phyloP scores from a whole-genome alignment of 2,113 vertebrate genomes.

The Pterocles gutturalis region DNA sequence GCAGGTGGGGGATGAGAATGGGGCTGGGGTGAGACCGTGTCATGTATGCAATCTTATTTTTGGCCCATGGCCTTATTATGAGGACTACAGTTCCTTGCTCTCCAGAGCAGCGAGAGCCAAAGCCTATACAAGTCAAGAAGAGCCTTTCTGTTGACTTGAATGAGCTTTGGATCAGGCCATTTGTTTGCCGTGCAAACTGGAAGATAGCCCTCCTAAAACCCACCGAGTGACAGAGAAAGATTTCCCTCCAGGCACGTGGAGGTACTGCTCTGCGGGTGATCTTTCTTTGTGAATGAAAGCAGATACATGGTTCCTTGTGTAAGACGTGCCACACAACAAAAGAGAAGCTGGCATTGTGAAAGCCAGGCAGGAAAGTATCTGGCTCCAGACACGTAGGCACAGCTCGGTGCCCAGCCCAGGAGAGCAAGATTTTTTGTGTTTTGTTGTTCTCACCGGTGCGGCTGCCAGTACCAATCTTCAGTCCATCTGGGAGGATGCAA shows the following conservation, averaged over 20 bases:
- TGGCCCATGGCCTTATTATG: background rate
- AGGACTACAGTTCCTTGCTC: background rate
- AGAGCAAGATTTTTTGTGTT: background rate
- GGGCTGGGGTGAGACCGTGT: background rate
- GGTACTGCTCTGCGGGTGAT: background rate
- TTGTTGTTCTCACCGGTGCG: background rate
- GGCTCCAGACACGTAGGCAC: constrained; percentile 37
- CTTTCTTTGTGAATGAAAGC: constrained; percentile 10
- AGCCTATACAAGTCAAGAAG: background rate
- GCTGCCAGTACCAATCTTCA: background rate
- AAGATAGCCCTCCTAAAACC: constrained; percentile 11
- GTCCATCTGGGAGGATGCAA: background rate
- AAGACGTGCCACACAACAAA: background rate
- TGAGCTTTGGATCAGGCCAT: background rate
- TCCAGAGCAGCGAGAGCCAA: background rate
- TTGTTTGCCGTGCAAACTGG: background rate
- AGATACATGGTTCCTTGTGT: background rate
- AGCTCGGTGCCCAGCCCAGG: background rate
- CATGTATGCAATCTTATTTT: constrained; percentile 4
- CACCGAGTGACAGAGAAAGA: background rate
- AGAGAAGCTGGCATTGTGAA: constrained; percentile 18
- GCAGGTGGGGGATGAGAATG: constrained; percentile 50
- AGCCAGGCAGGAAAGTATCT: background rate
- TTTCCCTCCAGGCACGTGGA: background rate
- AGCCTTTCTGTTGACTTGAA: constrained; percentile 1